phyloP scores from a whole-genome alignment of 2,888 invertebrate species.

The Molanna angustata region DNA sequence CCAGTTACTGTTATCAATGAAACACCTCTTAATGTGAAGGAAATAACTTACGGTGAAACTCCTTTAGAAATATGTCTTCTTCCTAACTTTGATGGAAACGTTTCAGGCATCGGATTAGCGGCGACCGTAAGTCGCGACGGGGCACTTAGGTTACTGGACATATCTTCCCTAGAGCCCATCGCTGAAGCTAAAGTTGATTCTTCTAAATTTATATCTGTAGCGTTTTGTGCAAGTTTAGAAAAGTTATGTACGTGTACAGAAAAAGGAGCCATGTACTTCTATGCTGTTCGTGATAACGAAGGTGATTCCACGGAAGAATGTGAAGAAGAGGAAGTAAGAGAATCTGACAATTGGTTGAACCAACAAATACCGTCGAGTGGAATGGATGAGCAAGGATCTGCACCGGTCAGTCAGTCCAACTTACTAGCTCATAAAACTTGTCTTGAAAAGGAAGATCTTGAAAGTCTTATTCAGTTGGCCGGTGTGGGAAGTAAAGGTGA shows the following conservation, averaged over 20 bases:
- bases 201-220: slow-evolving; percentile 75
- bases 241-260: slow-evolving; percentile 81
- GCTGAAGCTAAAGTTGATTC: slow-evolving; percentile 66
- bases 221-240: slow-evolving; percentile 86
- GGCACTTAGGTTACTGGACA: slow-evolving; percentile 66
- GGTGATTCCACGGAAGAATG: slow-evolving; percentile 69
- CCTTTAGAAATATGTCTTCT: slow-evolving; percentile 69
- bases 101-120: slow-evolving; percentile 58
- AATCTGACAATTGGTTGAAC: slow-evolving; percentile 21
- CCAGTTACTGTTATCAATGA: slow-evolving; percentile 45
- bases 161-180: slow-evolving; percentile 66
- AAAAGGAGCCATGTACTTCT: slow-evolving; percentile 79
- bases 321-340: slow-evolving; percentile 61
- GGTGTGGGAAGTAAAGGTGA: slow-evolving; percentile 64
- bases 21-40: slow-evolving; percentile 59
- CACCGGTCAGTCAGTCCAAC: slow-evolving; percentile 20
- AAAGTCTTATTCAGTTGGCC: slow-evolving; percentile 69
- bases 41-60: slow-evolving; percentile 62
- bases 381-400: slow-evolving; percentile 10
- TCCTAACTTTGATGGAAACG: slow-evolving; percentile 52
- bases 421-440: slow-evolving; percentile 60
- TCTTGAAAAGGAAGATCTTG: slow-evolving; percentile 59
- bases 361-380: slow-evolving; percentile 10
- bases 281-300: slow-evolving; percentile 70
- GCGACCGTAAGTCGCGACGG: slow-evolving; percentile 76